Base-by-base conservation (phyloP, 1,140 invertebrate species). In the Copidosoma floridanum region DNA sequence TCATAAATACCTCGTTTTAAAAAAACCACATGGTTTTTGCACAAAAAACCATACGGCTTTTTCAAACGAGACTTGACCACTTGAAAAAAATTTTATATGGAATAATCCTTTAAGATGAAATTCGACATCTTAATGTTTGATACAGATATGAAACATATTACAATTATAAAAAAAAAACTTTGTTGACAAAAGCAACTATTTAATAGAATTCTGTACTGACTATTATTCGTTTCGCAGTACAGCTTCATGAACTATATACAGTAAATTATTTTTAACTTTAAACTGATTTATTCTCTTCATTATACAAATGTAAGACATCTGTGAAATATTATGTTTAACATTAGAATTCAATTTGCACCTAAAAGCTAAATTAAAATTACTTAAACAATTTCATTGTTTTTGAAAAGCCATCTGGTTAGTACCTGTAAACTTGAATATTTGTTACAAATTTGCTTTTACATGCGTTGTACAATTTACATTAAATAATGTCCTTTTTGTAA, bases 361-460 rank as follows among this genome's bases (percentile, higher is more conserved):
- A n/a, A 35, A 20, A n/a, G 35, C 2, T 40, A 38, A 57, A 57
- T 37, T 38, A 21, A 26, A 20, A n/a, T n/a, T 46, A 21, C 43
- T 40, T n/a, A 51, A 24, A 24, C 2, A 32, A 41, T 58, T 12
- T 21, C 38, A 18, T 23, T 38, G 20, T 51, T 61, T 52, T 57
- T 26, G 5, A 21, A 40, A 64, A 62, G 47, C 35, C 62, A 65
- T 58, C 54, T 43, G 48, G 20, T 59, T 12, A 62, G 61, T 26
- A 41, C 32, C 12, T 66, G 51, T 63, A 63, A 65, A 46, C 61
- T 58, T 20, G 57, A 62, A 50, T 46, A 52, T 64, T 40, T 57
- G 20, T 57, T 57, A 57, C 40, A 14, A 27, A 40, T 27, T 27
- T 38, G 8, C 29, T 47, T 47, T 16, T 48, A 40, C 44, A 14